Evolutionary conservation across 2,113 vertebrate genomes (phyloP).

Genomic region (Hystrix brachyura): DNA sequence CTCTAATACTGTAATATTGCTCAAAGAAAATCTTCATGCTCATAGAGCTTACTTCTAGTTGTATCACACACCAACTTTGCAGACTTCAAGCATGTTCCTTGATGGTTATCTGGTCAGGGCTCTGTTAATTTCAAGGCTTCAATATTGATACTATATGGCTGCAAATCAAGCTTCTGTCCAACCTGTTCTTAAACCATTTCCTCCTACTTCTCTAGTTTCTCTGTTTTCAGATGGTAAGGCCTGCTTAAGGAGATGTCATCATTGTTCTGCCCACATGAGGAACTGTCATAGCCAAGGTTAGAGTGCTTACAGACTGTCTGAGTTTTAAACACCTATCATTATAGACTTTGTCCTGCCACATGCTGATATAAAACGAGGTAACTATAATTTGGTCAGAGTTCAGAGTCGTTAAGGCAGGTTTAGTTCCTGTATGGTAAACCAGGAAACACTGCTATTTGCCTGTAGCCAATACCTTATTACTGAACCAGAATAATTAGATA

Average conservation of each 20-base stretch:
- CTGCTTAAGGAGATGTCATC: slow-evolving; percentile 13
- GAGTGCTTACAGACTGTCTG: slow-evolving; percentile 61
- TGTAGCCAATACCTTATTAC: slow-evolving; percentile 40
- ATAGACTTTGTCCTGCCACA: slow-evolving; percentile 77
- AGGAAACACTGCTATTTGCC: slow-evolving; percentile 60
- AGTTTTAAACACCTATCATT: slow-evolving; percentile 74
- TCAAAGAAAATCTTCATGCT: background rate
- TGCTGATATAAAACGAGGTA: slow-evolving; percentile 57
- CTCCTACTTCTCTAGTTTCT: slow-evolving; percentile 54
- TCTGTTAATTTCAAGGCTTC: slow-evolving; percentile 44
- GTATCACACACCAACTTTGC: background rate
- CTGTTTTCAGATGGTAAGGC: slow-evolving; percentile 53
- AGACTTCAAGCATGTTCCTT: slow-evolving; percentile 2
- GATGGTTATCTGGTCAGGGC: background rate
- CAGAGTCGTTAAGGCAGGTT: slow-evolving; percentile 66
- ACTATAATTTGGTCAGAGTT: slow-evolving; percentile 73
- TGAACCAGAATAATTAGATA: slow-evolving; percentile 52
- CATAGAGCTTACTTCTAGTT: background rate
- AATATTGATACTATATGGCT: background rate
- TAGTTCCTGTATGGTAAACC: slow-evolving; percentile 38
- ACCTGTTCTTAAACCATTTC: slow-evolving; percentile 59
- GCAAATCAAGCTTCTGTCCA: slow-evolving; percentile 59
- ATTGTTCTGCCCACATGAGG: slow-evolving; percentile 33
- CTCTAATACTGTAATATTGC: background rate
- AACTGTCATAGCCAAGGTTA: slow-evolving; percentile 49